Percentiles rank a stretch among this genome's conserved stretches.
phyloP scores from a whole-genome alignment of 2,797 vertebrate species.

The Anableps anableps region DNA sequence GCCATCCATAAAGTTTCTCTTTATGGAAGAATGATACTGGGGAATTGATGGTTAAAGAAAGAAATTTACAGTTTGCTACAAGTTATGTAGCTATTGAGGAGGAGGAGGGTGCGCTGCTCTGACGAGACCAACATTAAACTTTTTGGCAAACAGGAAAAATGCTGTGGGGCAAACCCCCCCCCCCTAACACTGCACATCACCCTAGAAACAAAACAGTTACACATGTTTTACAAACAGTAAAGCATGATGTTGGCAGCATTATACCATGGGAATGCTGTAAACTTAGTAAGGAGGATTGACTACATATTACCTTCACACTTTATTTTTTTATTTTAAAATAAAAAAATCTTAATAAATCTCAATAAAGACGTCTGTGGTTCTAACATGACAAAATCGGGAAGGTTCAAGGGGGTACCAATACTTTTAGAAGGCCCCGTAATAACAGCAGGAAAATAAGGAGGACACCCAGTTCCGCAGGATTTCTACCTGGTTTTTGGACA shows the following conservation, averaged over 20 bases:
- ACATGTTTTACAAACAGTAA: not conserved
- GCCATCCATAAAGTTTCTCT: too few relatives aligned
- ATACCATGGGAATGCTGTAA: not conserved
- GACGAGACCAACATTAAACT: not conserved
- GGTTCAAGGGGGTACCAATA: not conserved
- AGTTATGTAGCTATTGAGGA: not conserved
- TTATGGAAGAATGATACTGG: not conserved
- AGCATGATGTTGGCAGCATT: not conserved
- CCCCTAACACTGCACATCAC: not conserved
- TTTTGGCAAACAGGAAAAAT: not conserved
- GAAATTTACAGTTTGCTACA: not conserved
- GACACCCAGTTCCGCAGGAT: not conserved
- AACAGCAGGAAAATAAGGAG: not conserved
- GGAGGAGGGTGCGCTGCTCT: not conserved
- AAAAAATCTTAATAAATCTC: not conserved
- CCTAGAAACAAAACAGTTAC: not conserved
- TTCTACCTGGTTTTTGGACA: slow-evolving; percentile 96
- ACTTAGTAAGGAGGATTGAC: not conserved
- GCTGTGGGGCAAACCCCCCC: too few relatives aligned
- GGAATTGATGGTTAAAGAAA: not conserved
- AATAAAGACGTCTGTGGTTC: not conserved
- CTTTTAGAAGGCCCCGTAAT: not conserved
- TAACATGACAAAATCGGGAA: not conserved
- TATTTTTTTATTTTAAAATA: not conserved
- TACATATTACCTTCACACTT: not conserved